These are phyloP conservation scores for Probosciger aterrimus DNA, from an alignment of 2,113 vertebrate genomes.

Conservation along the genomic window DNA sequence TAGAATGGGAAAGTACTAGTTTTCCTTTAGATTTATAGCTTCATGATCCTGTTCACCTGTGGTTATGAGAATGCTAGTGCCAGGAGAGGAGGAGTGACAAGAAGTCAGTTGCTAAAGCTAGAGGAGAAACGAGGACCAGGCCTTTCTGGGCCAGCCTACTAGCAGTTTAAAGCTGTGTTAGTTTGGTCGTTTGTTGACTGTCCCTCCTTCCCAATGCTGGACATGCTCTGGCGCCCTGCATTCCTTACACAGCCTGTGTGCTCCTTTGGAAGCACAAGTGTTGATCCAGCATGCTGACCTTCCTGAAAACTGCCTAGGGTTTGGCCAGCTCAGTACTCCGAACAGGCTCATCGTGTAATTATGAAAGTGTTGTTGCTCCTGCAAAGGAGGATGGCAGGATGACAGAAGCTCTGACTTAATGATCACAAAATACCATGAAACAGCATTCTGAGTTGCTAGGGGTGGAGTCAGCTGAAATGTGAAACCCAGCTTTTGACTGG, in stretches of 20 bases:
- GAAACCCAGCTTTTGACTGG: not conserved
- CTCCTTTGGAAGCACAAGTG: not conserved
- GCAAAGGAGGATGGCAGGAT: not conserved
- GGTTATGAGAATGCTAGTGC: not conserved
- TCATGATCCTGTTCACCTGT: not conserved
- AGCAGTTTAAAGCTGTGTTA: not conserved
- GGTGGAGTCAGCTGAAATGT: not conserved
- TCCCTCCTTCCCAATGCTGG: not conserved
- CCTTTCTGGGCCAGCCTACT: not conserved
- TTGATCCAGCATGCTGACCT: not conserved
- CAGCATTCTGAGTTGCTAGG: not conserved
- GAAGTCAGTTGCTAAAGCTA: not conserved
- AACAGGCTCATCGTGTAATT: not conserved
- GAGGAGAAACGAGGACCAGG: not conserved
- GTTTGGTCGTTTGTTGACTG: not conserved
- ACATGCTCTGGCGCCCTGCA: fast-evolving
- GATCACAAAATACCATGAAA: not conserved
- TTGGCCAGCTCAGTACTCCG: not conserved
- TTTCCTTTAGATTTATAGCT: not conserved
- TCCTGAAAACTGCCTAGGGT: not conserved
- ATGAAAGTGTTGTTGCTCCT: not conserved
- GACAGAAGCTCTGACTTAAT: not conserved
- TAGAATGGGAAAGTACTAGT: not conserved
- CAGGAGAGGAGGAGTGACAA: not conserved
- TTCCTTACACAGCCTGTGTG: not conserved